Conservation (phyloP, 2,113 vertebrate species). For the Pseudorasbora parva region DNA sequence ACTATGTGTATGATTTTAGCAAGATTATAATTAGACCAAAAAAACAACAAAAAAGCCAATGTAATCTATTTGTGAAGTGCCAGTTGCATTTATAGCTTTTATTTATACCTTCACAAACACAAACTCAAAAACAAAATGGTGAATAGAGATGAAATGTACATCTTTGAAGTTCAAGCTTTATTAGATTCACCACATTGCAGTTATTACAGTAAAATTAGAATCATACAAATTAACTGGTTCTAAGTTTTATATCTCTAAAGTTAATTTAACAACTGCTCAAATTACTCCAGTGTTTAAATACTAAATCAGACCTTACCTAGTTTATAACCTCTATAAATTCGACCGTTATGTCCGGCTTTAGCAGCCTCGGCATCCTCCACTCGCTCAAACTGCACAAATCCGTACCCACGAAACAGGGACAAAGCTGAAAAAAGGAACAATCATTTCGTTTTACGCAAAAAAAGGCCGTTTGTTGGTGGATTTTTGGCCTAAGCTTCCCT, state of each 20-base stretch:
- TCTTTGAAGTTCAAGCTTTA: background rate
- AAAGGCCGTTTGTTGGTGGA: slow-evolving; percentile 30
- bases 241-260: background rate
- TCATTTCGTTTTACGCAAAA: slow-evolving; percentile 59
- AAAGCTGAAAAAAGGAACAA: slow-evolving; percentile 85
- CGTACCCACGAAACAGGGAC: slow-evolving; percentile 87
- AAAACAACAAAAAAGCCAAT: background rate
- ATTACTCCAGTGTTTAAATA: background rate
- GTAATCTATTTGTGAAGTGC: background rate
- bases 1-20: background rate
- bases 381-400: slow-evolving; percentile 89
- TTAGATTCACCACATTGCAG: background rate
- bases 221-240: background rate
- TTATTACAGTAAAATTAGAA: slow-evolving; percentile 6
- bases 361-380: slow-evolving; percentile 87
- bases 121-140: background rate
- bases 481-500: slow-evolving; percentile 35
- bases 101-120: background rate
- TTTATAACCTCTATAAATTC: slow-evolving; percentile 89
- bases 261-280: background rate
- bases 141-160: background rate
- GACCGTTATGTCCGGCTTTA: slow-evolving; percentile 86
- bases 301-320: slow-evolving; percentile 81
- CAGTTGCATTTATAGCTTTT: background rate
- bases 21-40: background rate